Conservation (phyloP, 2,797 vertebrate genomes). For the Eulemur coronatus region DNA sequence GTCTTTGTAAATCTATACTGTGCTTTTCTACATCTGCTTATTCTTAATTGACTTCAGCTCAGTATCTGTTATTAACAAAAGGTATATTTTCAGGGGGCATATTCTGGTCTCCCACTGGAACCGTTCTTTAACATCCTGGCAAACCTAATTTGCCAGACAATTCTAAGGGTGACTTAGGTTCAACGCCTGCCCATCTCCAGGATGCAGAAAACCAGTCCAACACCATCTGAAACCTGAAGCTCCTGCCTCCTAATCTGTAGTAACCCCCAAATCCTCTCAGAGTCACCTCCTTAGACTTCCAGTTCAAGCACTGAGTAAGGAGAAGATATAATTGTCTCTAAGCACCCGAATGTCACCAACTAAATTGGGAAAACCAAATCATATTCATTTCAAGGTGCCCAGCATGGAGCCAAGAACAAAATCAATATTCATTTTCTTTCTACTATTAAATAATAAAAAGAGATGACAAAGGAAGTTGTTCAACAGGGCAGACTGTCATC, state of each 20-base stretch:
- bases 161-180: neutral
- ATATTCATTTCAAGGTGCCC: conserved; percentile 40
- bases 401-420: conserved; percentile 53
- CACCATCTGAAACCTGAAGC: neutral
- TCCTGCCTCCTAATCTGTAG: neutral
- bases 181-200: neutral
- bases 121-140: neutral
- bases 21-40: neutral
- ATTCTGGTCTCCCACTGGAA: neutral
- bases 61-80: neutral
- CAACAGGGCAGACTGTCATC: conserved; percentile 22
- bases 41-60: neutral
- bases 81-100: neutral
- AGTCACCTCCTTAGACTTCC: neutral
- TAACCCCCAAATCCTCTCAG: neutral
- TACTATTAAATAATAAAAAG: conserved; percentile 40
- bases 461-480: conserved; percentile 68
- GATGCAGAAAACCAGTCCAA: neutral
- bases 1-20: neutral
- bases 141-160: neutral
- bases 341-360: neutral
- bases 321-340: conserved; percentile 23
- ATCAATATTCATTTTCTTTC: conserved; percentile 76
- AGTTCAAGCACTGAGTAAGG: conserved; percentile 8
- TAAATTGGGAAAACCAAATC: conserved; percentile 38